phyloP scores from a whole-genome alignment of 2,888 invertebrate genomes.

The Phorcus lineatus region DNA sequence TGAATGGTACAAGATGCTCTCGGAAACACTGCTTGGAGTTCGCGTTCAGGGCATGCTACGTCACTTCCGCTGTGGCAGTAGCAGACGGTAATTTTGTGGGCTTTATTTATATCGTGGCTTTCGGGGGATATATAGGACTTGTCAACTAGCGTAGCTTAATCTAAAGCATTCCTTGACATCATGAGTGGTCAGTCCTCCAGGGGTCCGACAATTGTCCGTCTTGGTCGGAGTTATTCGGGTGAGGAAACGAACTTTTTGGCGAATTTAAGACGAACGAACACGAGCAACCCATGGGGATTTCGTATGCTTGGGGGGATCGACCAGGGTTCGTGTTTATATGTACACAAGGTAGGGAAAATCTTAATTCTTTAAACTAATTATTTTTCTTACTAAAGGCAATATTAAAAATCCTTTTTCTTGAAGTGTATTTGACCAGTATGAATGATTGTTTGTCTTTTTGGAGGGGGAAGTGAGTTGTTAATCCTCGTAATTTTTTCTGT shows the following conservation, averaged over 20 bases:
- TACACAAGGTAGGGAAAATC: conserved; percentile 66
- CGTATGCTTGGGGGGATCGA: conserved; percentile 70
- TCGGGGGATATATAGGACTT: neutral
- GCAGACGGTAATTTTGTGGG: neutral
- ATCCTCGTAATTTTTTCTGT: too few species aligned
- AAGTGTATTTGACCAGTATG: too few species aligned
- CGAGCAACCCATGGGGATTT: conserved; percentile 71
- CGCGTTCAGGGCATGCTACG: neutral
- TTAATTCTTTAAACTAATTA: too few species aligned
- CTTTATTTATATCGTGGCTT: neutral
- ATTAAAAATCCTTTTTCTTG: too few species aligned
- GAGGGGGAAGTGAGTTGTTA: too few species aligned
- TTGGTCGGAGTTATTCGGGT: neutral
- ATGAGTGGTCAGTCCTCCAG: neutral
- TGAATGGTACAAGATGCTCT: too few species aligned
- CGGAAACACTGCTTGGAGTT: too few species aligned
- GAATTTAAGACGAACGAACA: conserved; percentile 58
- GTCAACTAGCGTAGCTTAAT: neutral
- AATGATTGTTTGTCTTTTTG: too few species aligned
- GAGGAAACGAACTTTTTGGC: conserved; percentile 36
- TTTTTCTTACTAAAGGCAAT: too few species aligned
- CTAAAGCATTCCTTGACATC: neutral
- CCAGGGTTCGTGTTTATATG: conserved; percentile 59
- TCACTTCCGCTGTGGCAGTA: neutral
- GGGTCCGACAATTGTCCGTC: neutral